A percentile compares a stretch with the other conserved stretches of the same genome.
Evolutionary conservation across 2,888 invertebrate genomes (phyloP).

Genomic region (Pollenia labialis): DNA sequence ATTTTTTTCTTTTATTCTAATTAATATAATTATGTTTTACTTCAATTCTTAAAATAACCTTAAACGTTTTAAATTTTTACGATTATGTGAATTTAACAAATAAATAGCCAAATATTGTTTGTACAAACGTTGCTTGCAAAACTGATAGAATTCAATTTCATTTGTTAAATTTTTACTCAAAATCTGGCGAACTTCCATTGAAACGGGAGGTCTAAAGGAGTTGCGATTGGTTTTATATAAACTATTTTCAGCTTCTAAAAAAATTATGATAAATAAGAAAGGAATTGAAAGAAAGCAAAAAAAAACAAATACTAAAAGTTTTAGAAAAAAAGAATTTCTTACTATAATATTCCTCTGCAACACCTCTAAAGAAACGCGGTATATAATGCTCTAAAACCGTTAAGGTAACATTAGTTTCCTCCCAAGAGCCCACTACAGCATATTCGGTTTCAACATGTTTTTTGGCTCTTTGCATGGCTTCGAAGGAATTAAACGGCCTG

Average conservation of each 20-base stretch:
- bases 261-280: background rate
- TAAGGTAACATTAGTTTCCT: slow-evolving; percentile 93
- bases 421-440: slow-evolving; percentile 94
- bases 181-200: slow-evolving; percentile 88
- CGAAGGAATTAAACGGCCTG: slow-evolving; percentile 93
- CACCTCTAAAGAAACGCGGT: slow-evolving; percentile 92
- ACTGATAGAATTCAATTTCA: slow-evolving; percentile 86
- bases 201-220: slow-evolving; percentile 92
- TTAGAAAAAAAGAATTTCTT: slow-evolving; percentile 74
- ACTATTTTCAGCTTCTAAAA: slow-evolving; percentile 72
- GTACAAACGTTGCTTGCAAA: slow-evolving; percentile 81
- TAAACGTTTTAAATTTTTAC: slow-evolving; percentile 5
- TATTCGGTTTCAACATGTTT: slow-evolving; percentile 93
- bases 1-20: no score
- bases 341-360: slow-evolving; percentile 91
- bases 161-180: slow-evolving; percentile 90
- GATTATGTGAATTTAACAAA: slow-evolving; percentile 20
- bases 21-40: no score
- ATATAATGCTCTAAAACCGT: slow-evolving; percentile 92
- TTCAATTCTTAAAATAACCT: slow-evolving; percentile 21
- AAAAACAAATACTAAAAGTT: background rate
- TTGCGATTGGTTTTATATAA: slow-evolving; percentile 85
- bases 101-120: slow-evolving; percentile 79
- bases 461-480: slow-evolving; percentile 92
- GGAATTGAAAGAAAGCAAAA: background rate